Conservation (phyloP, 2,113 vertebrate species). For the Verasper variegatus region DNA sequence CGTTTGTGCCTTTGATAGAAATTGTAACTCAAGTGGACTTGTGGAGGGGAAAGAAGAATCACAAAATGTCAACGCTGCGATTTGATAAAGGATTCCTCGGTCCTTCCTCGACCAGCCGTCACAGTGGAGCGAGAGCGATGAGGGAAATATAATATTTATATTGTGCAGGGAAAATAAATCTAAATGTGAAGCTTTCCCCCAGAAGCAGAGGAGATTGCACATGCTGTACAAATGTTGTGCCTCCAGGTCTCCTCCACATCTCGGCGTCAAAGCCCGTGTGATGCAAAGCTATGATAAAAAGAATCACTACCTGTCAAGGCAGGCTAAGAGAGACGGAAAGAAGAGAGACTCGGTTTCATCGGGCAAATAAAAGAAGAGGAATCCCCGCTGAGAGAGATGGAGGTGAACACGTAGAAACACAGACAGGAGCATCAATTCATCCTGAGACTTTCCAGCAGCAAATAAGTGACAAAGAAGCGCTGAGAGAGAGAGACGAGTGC, state of each 20-base stretch:
- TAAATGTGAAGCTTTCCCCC: conserved; percentile 20
- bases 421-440: not conserved
- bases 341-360: not conserved
- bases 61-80: conserved; percentile 38
- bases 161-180: not conserved
- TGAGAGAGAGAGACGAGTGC: not conserved
- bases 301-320: not conserved
- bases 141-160: not conserved
- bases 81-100: conserved; percentile 30
- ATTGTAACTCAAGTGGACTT: not conserved
- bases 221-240: not conserved
- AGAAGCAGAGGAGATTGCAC: not conserved
- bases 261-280: not conserved
- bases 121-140: conserved; percentile 3
- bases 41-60: conserved; percentile 19
- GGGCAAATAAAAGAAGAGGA: not conserved
- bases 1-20: not conserved
- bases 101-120: conserved; percentile 1
- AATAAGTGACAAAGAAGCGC: not conserved
- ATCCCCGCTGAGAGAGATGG: not conserved
- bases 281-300: not conserved
- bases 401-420: not conserved
- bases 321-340: not conserved
- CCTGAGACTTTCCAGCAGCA: not conserved
- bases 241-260: not conserved